Percentiles rank a stretch among this genome's conserved stretches.
These are phyloP conservation scores for Okamejei kenojei DNA, from an alignment of 2,797 vertebrate species.

Conservation along the genomic window DNA sequence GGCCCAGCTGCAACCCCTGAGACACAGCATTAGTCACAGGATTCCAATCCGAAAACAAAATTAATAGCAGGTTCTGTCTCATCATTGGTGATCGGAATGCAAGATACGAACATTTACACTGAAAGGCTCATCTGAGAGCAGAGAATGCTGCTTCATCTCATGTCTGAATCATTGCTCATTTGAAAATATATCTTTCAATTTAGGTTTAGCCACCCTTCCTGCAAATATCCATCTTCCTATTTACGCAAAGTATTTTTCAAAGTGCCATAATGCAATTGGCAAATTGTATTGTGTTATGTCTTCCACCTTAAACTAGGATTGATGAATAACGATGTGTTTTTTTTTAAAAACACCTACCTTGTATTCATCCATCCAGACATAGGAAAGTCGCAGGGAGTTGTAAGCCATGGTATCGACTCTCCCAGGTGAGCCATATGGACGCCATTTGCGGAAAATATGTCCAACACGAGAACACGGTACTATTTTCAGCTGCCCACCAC, in stretches of 20 bases:
- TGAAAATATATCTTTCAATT: background rate
- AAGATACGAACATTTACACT: background rate
- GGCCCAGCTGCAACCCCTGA: too few relatives aligned
- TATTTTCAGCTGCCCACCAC: conserved; percentile 83
- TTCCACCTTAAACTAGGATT: background rate
- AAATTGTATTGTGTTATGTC: background rate
- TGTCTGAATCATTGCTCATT: background rate
- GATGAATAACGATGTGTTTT: too few relatives aligned
- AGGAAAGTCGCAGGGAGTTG: conserved; percentile 82
- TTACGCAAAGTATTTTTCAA: background rate
- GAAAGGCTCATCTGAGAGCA: background rate
- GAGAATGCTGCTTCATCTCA: background rate
- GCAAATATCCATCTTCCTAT: background rate
- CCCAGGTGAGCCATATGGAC: conserved; percentile 85
- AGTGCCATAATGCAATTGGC: too few relatives aligned
- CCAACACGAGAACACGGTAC: conserved; percentile 90
- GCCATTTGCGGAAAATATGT: conserved; percentile 89
- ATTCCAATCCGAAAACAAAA: background rate
- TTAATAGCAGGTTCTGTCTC: background rate
- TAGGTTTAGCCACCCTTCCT: background rate
- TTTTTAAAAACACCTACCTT: conserved; percentile 62
- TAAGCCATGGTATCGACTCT: conserved; percentile 95
- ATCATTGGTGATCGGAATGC: background rate
- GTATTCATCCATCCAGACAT: conserved; percentile 95
- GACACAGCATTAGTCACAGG: background rate